Base-by-base conservation (phyloP, 2,113 vertebrate genomes). In the Plestiodon gilberti region DNA sequence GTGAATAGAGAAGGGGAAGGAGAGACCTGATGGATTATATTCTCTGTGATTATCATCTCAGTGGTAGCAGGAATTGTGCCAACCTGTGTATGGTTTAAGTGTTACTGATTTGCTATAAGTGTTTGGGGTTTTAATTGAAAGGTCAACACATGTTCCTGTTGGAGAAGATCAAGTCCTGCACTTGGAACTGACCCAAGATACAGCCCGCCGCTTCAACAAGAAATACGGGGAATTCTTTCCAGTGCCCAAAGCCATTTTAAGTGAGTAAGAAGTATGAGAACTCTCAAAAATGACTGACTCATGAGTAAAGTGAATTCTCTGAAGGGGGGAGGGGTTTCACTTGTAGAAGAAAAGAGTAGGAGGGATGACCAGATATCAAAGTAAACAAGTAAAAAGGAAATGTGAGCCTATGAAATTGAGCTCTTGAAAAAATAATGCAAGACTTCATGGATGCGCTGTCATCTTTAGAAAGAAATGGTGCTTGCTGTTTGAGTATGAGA, bases 91-190 rank as follows among this genome's bases (percentile, higher is more conserved):
- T 91, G 86, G 17, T 57, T 57, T 57, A 57, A 90, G 87, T 84
- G 93, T 92, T 87, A 35, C 88, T 95, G 88, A 94, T 81, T 87
- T 91, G 95, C 93, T 96, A 48, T 48, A 48, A 48, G 43, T 8
- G 43, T 69, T 15, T 71, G 33, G 33, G 94, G 94, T 90, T 96
- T 93, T 92, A 91, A 94, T 95, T 97, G 96, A 94, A 95, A 99
- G 99, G 96, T 98, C 98, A 82, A 98, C 98, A 89, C 97, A 93
- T 69, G 97, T 99, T 88, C 99, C 99, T 0, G 98, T 99, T 23
- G 99, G 98, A 85, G 98, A 99, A 94, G 99, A 99, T 93, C 98
- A 99, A 97, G 95, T 98, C 94, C 97, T 98, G 94, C 99, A 99
- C 94, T 94, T 99, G 94, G 98, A 99, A 93, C 96, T 99, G 85